Evolutionary conservation across 2,888 invertebrate genomes (phyloP).

Genomic region (Euproctis similis): DNA sequence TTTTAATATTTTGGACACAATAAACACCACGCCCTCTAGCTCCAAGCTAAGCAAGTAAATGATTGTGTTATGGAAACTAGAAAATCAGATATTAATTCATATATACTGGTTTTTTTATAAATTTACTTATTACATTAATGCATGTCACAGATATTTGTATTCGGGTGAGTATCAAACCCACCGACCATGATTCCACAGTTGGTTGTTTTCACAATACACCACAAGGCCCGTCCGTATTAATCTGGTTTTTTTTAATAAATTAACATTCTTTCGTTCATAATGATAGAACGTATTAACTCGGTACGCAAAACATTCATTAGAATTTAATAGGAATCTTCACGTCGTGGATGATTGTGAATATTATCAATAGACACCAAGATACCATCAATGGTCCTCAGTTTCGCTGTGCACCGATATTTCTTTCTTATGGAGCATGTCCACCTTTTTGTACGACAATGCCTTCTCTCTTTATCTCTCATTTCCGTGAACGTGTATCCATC

Average conservation of each 20-base stretch:
- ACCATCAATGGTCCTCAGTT: constrained; percentile 8
- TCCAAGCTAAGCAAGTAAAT: too few species aligned
- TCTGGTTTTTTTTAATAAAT: background rate
- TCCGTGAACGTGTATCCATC: constrained; percentile 13
- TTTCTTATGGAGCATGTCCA: constrained; percentile 17
- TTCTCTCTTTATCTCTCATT: constrained; percentile 4
- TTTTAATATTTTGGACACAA: too few species aligned
- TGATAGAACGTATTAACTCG: background rate
- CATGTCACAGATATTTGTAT: too few species aligned
- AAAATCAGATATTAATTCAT: too few species aligned
- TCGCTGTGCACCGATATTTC: constrained; percentile 10
- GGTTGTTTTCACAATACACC: too few species aligned
- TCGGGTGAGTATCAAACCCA: too few species aligned
- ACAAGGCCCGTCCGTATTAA: background rate
- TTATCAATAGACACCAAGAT: constrained; percentile 4
- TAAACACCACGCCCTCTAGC: too few species aligned
- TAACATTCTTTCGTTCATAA: background rate
- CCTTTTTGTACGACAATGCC: constrained; percentile 1
- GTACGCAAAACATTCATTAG: background rate
- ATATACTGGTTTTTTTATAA: too few species aligned
- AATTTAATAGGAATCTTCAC: too few species aligned
- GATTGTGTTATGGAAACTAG: too few species aligned
- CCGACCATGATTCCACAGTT: too few species aligned
- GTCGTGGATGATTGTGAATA: constrained; percentile 9
- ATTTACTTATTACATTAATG: too few species aligned